Evolutionary conservation across 2,888 invertebrate species (phyloP).

Genomic region (Hirtodrosophila alboralis): DNA sequence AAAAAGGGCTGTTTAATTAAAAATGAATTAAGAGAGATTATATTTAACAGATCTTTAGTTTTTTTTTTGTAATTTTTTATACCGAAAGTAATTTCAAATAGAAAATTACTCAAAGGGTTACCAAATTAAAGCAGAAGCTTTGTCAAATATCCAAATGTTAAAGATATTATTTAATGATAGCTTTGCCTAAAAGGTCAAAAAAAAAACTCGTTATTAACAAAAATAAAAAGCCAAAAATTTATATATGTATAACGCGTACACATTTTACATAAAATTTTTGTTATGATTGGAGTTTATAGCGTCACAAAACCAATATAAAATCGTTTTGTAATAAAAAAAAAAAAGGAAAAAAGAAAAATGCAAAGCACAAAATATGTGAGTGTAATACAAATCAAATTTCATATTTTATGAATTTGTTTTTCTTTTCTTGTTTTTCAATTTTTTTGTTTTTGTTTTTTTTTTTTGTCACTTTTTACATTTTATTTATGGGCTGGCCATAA

Average conservation of each 20-base stretch:
- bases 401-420: conserved; percentile 4
- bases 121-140: too few species aligned
- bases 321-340: conserved; percentile 13
- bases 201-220: too few species aligned
- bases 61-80: too few species aligned
- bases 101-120: too few species aligned
- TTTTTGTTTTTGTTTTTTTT: conserved; percentile 1
- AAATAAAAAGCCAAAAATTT: neutral
- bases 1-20: too few species aligned
- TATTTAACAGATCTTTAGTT: too few species aligned
- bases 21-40: too few species aligned
- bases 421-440: neutral
- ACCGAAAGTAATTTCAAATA: too few species aligned
- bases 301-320: conserved; percentile 20
- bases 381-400: conserved; percentile 12
- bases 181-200: too few species aligned
- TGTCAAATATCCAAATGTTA: too few species aligned
- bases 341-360: neutral
- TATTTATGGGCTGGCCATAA: conserved; percentile 16
- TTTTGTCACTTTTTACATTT: conserved; percentile 38
- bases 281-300: conserved; percentile 31
- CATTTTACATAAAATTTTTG: conserved; percentile 13
- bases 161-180: too few species aligned
- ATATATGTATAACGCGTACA: neutral
- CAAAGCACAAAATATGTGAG: conserved; percentile 2